A percentile compares a stretch with the other conserved stretches of the same genome.
phyloP scores from a whole-genome alignment of 2,113 vertebrate species.

The Hydrochoerus hydrochaeris region DNA sequence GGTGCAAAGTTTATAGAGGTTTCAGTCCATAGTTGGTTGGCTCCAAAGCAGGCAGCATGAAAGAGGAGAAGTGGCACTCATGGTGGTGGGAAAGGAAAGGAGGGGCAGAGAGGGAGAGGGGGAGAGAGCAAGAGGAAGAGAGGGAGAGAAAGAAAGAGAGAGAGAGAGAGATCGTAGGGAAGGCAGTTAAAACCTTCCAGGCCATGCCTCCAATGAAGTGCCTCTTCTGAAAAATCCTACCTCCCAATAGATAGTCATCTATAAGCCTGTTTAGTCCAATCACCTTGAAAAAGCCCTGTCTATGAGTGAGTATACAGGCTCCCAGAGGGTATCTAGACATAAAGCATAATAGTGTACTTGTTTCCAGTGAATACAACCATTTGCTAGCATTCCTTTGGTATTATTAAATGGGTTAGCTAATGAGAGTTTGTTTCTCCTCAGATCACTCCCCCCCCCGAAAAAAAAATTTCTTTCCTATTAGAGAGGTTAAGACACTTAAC shows the following conservation, averaged over 20 bases:
- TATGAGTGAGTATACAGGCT: background rate
- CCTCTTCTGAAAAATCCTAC: background rate
- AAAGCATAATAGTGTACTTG: background rate
- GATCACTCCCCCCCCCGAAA: background rate
- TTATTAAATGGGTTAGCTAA: conserved; percentile 48
- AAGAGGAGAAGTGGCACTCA: background rate
- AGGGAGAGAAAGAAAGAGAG: background rate
- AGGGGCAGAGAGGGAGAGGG: background rate
- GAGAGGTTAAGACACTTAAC: conserved; percentile 25
- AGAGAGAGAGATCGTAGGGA: background rate
- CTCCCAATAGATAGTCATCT: background rate
- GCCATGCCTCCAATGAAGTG: background rate
- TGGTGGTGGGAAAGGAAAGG: background rate
- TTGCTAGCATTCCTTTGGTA: conserved; percentile 29
- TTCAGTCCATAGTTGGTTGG: background rate
- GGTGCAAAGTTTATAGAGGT: background rate
- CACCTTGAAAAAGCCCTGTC: background rate
- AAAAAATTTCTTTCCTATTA: conserved; percentile 8
- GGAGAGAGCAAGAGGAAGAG: background rate
- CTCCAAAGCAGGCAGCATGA: background rate
- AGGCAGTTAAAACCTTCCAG: background rate
- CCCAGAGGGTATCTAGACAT: background rate
- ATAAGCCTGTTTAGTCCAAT: background rate
- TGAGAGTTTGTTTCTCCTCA: conserved; percentile 45
- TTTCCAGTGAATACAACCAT: background rate